Percentiles rank a stretch among this genome's conserved stretches.
Evolutionary conservation across 2,888 invertebrate species (phyloP).

Genomic region (Neria commutata): DNA sequence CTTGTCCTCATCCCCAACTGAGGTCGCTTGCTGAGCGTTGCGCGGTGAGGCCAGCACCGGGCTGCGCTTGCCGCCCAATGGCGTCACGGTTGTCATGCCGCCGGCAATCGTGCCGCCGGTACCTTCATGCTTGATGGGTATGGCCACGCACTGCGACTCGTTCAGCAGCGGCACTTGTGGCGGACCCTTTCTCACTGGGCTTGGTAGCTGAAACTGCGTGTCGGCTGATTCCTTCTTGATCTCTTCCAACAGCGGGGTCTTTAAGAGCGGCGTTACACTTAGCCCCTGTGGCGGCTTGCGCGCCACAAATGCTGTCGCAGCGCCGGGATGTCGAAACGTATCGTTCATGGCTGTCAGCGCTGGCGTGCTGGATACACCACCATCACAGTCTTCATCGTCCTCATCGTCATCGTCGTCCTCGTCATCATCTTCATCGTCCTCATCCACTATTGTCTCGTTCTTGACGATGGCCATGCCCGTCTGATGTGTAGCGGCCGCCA

Average conservation of each 20-base stretch:
- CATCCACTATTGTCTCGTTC: conserved; percentile 48
- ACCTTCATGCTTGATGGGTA: conserved; percentile 56
- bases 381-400: conserved; percentile 16
- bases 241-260: conserved; percentile 37
- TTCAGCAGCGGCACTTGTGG: conserved; percentile 37
- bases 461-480: conserved; percentile 54
- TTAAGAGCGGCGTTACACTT: conserved; percentile 45
- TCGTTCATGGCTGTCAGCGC: conserved; percentile 27
- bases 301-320: conserved; percentile 29
- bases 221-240: conserved; percentile 54
- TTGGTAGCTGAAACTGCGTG: conserved; percentile 30
- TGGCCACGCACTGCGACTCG: conserved; percentile 41
- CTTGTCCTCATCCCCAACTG: conserved; percentile 29
- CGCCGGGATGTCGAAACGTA: conserved; percentile 33
- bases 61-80: conserved; percentile 25
- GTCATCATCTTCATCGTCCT: conserved; percentile 35
- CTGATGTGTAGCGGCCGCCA: conserved; percentile 29
- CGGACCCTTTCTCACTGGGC: conserved; percentile 18
- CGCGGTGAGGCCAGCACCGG: conserved; percentile 22
- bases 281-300: conserved; percentile 44
- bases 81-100: conserved; percentile 11
- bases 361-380: conserved; percentile 8
- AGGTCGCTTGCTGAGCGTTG: too few species aligned
- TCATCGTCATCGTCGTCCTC: conserved; percentile 40
- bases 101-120: conserved; percentile 32